Evolutionary conservation across 2,113 vertebrate species (phyloP), one percentile per base, ranked within the genome.

Genomic region (Laticauda colubrina): DNA sequence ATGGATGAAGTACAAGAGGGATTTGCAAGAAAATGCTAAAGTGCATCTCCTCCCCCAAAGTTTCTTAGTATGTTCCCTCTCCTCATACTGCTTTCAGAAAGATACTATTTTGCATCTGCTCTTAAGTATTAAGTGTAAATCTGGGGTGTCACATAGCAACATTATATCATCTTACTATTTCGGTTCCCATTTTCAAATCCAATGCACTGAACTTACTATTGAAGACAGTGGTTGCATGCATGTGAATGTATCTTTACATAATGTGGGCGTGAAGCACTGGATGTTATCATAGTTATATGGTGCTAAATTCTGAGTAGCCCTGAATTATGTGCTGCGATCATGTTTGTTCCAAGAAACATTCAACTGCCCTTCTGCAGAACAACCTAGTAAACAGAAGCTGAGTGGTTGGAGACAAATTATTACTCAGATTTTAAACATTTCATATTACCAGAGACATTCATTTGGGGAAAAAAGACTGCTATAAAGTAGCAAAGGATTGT

Each of bases 401-500:
- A 0, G 0, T 0, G 0, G 48, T 34, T 0, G 0, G 69, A 94
- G 61, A 90, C 75, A 51, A 45, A 54, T 81, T 94, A 0, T 0
- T 51, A 23, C 20, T 29, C 57, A 87, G n/a, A 91, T 87, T 87
- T 91, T 86, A 91, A 91, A 86, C 57, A 59, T 7, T 20, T 59
- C 26, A n/a, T 57, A 87, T 59, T 86, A 0, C 51, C 24, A 3
- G 53, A 3, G 54, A 39, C 61, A 3, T 1, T 91, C 86, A 96
- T 7, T 93, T 93, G 95, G 69, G 8, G 15, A 20, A 57, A 51
- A 14, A 51, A 59, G 39, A 57, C 55, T 45, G 81, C 21, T 86
- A 87, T 7, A 24, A 5, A 15, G 29, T 87, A 51, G 26, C 51
- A 91, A 51, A 29, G 3, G 4, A n/a, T 53, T 51, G 39, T n/a